Conservation (phyloP, 2,797 vertebrate species). For the Pyrocephalus nanus region DNA sequence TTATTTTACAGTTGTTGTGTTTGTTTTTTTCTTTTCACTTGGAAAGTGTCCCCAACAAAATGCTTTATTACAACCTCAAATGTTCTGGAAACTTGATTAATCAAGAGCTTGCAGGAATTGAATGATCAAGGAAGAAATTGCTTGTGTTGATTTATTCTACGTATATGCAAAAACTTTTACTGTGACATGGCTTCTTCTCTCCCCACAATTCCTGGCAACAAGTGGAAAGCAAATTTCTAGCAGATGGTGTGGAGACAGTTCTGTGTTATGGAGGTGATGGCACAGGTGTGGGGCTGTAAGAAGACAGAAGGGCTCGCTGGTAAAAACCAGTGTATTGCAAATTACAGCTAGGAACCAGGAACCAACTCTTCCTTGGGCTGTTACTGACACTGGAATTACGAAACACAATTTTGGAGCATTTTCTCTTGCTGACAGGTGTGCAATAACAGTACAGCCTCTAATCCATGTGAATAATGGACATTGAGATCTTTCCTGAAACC, state of each 20-base stretch:
- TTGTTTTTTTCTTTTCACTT: background rate
- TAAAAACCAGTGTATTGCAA: background rate
- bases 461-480: background rate
- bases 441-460: background rate
- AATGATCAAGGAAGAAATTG: conserved; percentile 6
- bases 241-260: background rate
- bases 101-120: background rate
- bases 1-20: background rate
- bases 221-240: background rate
- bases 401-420: background rate
- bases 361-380: background rate
- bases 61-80: background rate
- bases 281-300: background rate
- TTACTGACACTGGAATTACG: background rate
- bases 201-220: background rate
- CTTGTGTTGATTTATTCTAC: background rate
- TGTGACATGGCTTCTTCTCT: background rate
- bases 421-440: background rate
- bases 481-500: background rate
- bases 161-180: background rate
- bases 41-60: background rate
- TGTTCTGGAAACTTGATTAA: background rate
- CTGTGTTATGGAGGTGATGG: background rate
- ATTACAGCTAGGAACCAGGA: background rate
- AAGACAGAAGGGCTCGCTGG: background rate